A percentile compares a stretch with the other conserved stretches of the same genome.
phyloP scores from a whole-genome alignment of 2,888 invertebrate species.

The Campopleginae sp. region DNA sequence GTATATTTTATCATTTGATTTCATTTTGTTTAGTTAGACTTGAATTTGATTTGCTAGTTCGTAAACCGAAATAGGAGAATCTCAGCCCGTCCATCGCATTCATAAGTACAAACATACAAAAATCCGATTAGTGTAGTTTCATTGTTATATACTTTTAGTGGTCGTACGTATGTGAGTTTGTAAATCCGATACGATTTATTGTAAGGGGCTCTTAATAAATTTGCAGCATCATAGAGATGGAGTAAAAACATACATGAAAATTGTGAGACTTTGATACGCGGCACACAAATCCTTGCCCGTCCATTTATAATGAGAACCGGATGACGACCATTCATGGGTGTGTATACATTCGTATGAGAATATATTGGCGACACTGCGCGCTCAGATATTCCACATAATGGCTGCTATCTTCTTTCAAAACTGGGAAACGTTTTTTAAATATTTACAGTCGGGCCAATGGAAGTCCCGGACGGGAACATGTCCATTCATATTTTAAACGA shows the following conservation, averaged over 20 bases:
- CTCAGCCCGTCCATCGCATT: not conserved
- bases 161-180: not conserved
- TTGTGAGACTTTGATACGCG: not conserved
- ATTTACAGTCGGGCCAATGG: slow-evolving; percentile 30
- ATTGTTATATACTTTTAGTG: not conserved
- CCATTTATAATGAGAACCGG: slow-evolving; percentile 31
- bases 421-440: slow-evolving; percentile 43
- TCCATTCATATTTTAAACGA: slow-evolving; percentile 57
- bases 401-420: slow-evolving; percentile 48
- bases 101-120: not conserved
- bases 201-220: not conserved
- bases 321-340: slow-evolving; percentile 14
- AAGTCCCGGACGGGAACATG: not conserved
- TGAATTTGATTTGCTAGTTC: not conserved
- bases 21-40: not conserved
- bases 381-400: slow-evolving; percentile 56
- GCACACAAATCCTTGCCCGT: not conserved
- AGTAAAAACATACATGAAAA: slow-evolving; percentile 14
- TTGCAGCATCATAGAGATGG: not conserved
- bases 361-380: not conserved
- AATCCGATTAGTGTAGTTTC: not conserved
- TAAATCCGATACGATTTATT: slow-evolving; percentile 1
- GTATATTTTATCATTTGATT: not conserved
- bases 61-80: no score
- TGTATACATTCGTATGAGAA: not conserved